Evolutionary conservation across 2,113 vertebrate genomes (phyloP), one percentile per base, ranked within the genome.

Genomic region (Rhinolophus ferrumequinum): DNA sequence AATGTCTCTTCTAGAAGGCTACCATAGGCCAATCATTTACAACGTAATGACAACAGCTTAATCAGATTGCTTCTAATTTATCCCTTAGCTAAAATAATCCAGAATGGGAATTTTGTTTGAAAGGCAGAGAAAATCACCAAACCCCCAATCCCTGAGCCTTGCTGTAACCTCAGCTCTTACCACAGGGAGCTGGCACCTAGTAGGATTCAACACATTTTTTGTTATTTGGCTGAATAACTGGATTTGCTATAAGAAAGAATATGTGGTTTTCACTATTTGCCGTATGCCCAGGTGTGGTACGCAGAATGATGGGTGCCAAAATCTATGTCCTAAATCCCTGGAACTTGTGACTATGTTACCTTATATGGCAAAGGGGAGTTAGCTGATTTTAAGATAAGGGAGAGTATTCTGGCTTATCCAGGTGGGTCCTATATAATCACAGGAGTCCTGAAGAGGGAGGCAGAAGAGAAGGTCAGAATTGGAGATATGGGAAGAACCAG

Each of bases 191-290:
- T 82, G 62, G 54, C 22, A 66, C 56, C n/a, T 50, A 67, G n/a
- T 38, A 69, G 47, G 58, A 73, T 26, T 83, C 41, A 86, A 38
- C 5, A 58, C 35, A 5, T 41, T 91, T 85, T 80, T 52, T 72
- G 54, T 90, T 47, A 93, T 88, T 88, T 95, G 79, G 60, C 77
- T 80, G 19, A 95, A 85, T 60, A 93, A 91, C 5, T 89, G 30
- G 52, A 82, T 12, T 69, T 18, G 38, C 33, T 73, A 33, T 33
- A 70, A 81, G 41, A 84, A 88, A 84, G 56, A 54, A 30, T 24
- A 26, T 16, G 13, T 44, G 47, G 9, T 70, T 60, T 54, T 95
- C 2, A 6, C 24, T 58, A 28, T 88, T 93, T 77, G 2, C 67
- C 13, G 10, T 86, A 33, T 58, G 60, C n/a, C 75, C 35, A 76